Evolutionary conservation across 2,888 invertebrate species (phyloP).

Genomic region (Tiphia femorata): DNA sequence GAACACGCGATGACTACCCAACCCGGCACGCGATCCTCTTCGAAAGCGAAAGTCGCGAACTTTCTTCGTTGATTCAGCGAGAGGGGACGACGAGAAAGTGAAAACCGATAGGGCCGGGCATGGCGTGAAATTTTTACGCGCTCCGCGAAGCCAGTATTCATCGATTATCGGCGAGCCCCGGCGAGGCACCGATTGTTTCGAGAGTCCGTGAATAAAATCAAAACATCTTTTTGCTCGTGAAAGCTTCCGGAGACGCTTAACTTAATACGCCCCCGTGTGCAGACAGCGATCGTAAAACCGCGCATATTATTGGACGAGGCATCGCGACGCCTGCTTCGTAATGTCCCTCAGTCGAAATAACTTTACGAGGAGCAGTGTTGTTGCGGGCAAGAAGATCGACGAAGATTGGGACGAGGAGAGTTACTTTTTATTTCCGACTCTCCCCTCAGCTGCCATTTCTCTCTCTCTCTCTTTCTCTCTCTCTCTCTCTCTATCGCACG

Average conservation of each 20-base stretch:
- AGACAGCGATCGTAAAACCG: constrained; percentile 22
- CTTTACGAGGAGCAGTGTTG: constrained; percentile 26
- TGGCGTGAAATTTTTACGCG: neutral
- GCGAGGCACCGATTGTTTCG: no score
- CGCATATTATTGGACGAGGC: constrained; percentile 23
- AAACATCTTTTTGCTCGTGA: no score
- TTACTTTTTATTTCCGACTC: no score
- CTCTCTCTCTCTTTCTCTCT: no score
- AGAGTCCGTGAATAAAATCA: no score
- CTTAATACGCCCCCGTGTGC: no score
- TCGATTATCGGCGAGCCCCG: no score
- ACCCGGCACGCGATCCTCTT: constrained; percentile 29
- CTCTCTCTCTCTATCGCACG: no score
- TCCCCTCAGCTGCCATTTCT: no score
- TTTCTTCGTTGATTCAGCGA: constrained; percentile 12
- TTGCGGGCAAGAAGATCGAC: neutral
- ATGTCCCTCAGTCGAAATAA: constrained; percentile 32
- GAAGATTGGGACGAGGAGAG: no score
- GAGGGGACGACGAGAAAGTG: constrained; percentile 8
- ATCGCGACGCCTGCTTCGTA: constrained; percentile 8
- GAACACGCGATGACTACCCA: constrained; percentile 39
- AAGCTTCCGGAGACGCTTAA: no score
- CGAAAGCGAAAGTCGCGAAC: constrained; percentile 25
- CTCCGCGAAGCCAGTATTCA: no score
- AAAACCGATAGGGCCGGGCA: neutral